Conservation (phyloP, 2,113 vertebrate species). For the Chroicocephalus ridibundus region DNA sequence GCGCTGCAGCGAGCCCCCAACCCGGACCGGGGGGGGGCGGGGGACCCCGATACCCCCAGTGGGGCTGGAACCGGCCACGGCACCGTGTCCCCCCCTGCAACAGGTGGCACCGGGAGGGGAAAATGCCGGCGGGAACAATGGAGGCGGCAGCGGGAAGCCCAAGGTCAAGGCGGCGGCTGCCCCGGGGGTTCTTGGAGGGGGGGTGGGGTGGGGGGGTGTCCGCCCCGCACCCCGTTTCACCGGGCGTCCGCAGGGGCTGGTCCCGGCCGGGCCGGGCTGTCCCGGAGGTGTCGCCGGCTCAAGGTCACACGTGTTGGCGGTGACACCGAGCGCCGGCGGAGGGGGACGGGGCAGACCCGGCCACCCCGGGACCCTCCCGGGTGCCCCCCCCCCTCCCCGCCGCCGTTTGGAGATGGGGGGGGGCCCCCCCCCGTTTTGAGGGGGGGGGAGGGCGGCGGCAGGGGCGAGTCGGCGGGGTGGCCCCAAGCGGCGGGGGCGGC, state of each 20-base stretch:
- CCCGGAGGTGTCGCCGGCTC: not conserved
- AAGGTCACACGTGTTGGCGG: not conserved
- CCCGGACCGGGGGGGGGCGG: accelerated
- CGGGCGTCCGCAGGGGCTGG: not conserved
- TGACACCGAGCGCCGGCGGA: not conserved
- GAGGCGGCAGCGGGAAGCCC: not conserved
- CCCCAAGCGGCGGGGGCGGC: not conserved
- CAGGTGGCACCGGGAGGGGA: not conserved
- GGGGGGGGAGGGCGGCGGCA: not conserved
- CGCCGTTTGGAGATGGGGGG: too few relatives aligned
- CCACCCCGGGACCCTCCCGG: not conserved
- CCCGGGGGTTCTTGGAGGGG: too few relatives aligned
- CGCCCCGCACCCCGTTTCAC: not conserved
- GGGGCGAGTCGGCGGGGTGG: not conserved
- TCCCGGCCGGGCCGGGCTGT: not conserved
- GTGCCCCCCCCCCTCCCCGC: too few relatives aligned
- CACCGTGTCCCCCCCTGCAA: not conserved
- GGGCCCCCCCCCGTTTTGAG: too few relatives aligned
- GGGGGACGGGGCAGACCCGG: not conserved
- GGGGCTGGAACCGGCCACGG: not conserved
- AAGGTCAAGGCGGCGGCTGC: slow-evolving; percentile 7
- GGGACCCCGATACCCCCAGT: accelerated
- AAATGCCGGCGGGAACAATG: not conserved
- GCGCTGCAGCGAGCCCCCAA: not conserved
- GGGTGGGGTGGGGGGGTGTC: too few relatives aligned